Conservation (phyloP, 2,113 vertebrate genomes). For the Dendrocopos noguchii region DNA sequence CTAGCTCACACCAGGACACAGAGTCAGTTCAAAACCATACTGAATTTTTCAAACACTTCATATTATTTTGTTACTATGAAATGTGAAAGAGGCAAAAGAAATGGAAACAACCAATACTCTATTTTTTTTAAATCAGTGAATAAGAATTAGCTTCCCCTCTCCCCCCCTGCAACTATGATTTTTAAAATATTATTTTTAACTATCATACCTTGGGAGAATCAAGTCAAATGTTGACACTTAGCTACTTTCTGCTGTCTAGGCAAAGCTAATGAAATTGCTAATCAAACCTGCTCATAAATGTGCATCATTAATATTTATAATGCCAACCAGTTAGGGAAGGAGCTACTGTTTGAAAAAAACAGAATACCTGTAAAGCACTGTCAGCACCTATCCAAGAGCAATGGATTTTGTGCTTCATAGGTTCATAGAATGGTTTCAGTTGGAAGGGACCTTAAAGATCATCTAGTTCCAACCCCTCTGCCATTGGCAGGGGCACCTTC, state of each 20-base stretch:
- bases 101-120: not conserved
- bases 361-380: not conserved
- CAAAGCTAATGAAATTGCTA: conserved; percentile 20
- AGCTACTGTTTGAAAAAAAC: not conserved
- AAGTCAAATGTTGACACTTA: conserved; percentile 43
- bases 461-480: too few relatives aligned
- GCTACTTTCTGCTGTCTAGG: conserved; percentile 5
- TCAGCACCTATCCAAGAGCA: not conserved
- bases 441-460: too few relatives aligned
- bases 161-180: not conserved
- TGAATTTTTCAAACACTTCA: not conserved
- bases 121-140: conserved; percentile 16
- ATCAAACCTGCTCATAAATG: conserved; percentile 37
- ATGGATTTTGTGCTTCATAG: not conserved
- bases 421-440: too few relatives aligned
- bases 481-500: too few relatives aligned
- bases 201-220: not conserved
- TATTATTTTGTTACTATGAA: not conserved
- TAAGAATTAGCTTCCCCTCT: not conserved
- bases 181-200: not conserved
- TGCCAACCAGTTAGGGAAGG: not conserved
- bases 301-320: conserved; percentile 37
- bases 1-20: not conserved
- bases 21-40: not conserved
- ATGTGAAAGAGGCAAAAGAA: not conserved